phyloP scores from a whole-genome alignment of 2,797 vertebrate species.

The Sebastes nivosus region DNA sequence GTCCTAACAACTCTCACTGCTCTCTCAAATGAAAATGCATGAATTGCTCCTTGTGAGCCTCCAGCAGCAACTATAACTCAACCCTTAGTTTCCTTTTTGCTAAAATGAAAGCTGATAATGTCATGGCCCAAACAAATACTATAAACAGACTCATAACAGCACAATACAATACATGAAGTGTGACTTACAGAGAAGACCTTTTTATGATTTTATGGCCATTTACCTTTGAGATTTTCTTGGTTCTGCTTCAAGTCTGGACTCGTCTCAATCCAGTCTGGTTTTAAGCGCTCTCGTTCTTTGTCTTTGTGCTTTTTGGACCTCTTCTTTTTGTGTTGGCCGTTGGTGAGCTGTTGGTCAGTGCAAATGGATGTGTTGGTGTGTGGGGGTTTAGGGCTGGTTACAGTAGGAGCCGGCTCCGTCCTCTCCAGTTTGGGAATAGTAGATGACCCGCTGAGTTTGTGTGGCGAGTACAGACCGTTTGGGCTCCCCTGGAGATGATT shows the following conservation, averaged over 20 bases:
- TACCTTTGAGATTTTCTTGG: slow-evolving; percentile 79
- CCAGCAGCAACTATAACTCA: slow-evolving; percentile 6
- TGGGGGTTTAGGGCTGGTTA: slow-evolving; percentile 52
- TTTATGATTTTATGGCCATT: slow-evolving; percentile 15
- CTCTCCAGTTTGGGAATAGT: slow-evolving; percentile 67
- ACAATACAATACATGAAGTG: background rate
- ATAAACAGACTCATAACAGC: background rate
- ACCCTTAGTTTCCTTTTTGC: background rate
- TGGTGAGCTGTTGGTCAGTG: slow-evolving; percentile 72
- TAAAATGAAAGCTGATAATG: slow-evolving; percentile 6
- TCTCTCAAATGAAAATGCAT: slow-evolving; percentile 2
- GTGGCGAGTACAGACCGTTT: slow-evolving; percentile 68
- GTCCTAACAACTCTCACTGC: slow-evolving; percentile 16
- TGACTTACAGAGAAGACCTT: background rate
- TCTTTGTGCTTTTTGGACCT: slow-evolving; percentile 87
- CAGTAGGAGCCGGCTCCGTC: slow-evolving; percentile 47
- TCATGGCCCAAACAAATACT: background rate
- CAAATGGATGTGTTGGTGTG: slow-evolving; percentile 64
- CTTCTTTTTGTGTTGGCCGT: slow-evolving; percentile 83
- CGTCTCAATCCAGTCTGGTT: slow-evolving; percentile 81
- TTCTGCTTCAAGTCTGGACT: slow-evolving; percentile 82
- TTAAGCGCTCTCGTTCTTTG: slow-evolving; percentile 82
- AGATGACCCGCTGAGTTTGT: slow-evolving; percentile 68
- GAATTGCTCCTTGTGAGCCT: slow-evolving; percentile 1
- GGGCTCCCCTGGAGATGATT: slow-evolving; percentile 71